Percentiles rank a stretch among this genome's conserved stretches.
Conservation (phyloP, 1,140 invertebrate genomes). For the Neotoxoptera formosana region DNA sequence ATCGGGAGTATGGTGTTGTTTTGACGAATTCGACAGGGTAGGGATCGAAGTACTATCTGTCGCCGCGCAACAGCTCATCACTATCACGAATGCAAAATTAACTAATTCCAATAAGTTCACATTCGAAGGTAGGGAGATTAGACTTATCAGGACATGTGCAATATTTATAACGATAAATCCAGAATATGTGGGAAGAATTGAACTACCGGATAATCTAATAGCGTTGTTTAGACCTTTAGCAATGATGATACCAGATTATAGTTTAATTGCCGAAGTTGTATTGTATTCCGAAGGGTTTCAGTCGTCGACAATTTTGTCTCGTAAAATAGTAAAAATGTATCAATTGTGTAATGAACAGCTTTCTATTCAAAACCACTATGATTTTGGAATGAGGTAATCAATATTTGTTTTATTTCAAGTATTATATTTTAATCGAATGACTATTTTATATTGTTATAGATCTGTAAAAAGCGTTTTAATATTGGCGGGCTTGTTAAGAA, state of each 20-base stretch:
- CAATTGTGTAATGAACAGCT: slow-evolving; percentile 90
- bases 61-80: slow-evolving; percentile 83
- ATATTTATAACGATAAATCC: slow-evolving; percentile 93
- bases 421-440: neutral
- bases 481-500: slow-evolving; percentile 86
- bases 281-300: slow-evolving; percentile 94
- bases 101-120: slow-evolving; percentile 75
- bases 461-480: slow-evolving; percentile 74
- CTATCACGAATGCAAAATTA: slow-evolving; percentile 78
- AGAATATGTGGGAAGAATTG: slow-evolving; percentile 84
- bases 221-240: slow-evolving; percentile 86
- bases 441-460: slow-evolving; percentile 61
- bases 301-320: slow-evolving; percentile 82
- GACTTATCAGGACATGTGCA: slow-evolving; percentile 82
- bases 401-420: neutral
- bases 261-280: slow-evolving; percentile 91
- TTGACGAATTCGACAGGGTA: slow-evolving; percentile 91
- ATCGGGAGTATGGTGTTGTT: slow-evolving; percentile 90
- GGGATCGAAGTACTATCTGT: slow-evolving; percentile 91
- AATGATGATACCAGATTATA: slow-evolving; percentile 94
- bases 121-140: slow-evolving; percentile 90
- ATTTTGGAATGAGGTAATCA: slow-evolving; percentile 80
- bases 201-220: slow-evolving; percentile 83
- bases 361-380: slow-evolving; percentile 92
- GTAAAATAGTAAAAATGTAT: slow-evolving; percentile 93